Base-by-base conservation (phyloP, 1,140 invertebrate genomes). In the Bombus affinis region DNA sequence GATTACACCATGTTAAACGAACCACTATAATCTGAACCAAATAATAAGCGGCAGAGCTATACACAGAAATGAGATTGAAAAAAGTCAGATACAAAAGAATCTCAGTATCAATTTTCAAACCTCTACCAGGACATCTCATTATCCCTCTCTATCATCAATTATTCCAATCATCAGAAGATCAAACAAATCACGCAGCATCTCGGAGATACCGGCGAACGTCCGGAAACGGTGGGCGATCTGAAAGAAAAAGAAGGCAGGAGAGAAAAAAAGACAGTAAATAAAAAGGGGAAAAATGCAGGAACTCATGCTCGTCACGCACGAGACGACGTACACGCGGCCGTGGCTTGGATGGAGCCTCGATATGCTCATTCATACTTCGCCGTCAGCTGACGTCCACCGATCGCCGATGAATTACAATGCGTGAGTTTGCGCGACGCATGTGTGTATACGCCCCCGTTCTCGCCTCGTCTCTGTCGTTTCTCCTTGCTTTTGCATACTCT, bases 321-420 rank as follows among this genome's bases (percentile, higher is more conserved):
- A 83, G 90, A 90, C 90, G 87, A 91, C 87, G 86, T 76, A 35
- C 62, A 71, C 44, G n/a, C 39, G 77, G 62, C 13, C 66, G 12
- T 42, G 37, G 32, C 66, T 44, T 68, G 72, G 76, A 80, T 73
- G 71, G 65, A 35, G 57, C 47, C 81, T 81, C 88, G 70, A 89
- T 92, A 89, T 92, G 74, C 89, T 92, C 92, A 93, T 92, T 93
- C 92, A 93, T 92, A 92, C 87, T 90, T 90, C 53, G 57, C 78
- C 82, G 68, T 86, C 89, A 91, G 79, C 90, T 92, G 92, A 88
- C 91, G 87, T 89, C 65, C 85, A 88, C 85, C 70, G 87, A 89
- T 88, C 83, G 74, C 86, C 83, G 80, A 83, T 88, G 86, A 91
- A 92, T 92, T 92, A 92, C 86, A 92, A 93, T 91, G 90, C 66